phyloP scores from a whole-genome alignment of 2,113 vertebrate genomes.

The Prolemur simus region DNA sequence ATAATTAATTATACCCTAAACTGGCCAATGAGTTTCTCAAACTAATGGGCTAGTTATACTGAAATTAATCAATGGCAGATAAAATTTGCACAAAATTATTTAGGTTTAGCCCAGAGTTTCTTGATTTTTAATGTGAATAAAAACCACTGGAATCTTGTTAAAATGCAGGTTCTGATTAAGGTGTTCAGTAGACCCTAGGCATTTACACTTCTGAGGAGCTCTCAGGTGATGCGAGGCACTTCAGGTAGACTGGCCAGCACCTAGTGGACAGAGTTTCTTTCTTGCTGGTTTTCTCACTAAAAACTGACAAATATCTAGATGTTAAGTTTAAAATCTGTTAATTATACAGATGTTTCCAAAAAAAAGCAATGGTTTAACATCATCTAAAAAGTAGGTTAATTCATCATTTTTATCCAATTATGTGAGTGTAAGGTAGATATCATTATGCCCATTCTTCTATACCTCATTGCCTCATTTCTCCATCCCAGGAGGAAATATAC shows the following conservation, averaged over 20 bases:
- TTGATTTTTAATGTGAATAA: neutral
- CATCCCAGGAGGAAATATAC: neutral
- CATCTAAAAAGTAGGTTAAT: neutral
- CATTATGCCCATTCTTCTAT: neutral
- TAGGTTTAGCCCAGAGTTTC: neutral
- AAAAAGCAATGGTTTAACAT: neutral
- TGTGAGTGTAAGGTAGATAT: neutral
- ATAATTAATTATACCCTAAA: neutral
- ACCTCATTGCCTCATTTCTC: neutral
- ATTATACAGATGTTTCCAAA: neutral
- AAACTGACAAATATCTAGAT: neutral
- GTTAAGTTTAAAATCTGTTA: neutral
- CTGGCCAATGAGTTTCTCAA: neutral
- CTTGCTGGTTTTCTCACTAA: neutral
- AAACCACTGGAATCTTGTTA: neutral
- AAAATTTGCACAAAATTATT: neutral
- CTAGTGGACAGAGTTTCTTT: neutral
- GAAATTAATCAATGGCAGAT: neutral
- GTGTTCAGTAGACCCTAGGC: neutral
- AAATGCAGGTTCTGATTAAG: neutral
- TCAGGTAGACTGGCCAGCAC: neutral
- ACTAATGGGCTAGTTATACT: neutral
- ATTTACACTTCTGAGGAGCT: neutral
- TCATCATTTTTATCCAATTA: neutral
- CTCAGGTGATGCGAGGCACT: neutral